Base-by-base conservation (phyloP, 2,888 invertebrate genomes). In the Leptogaster cylindrica region DNA sequence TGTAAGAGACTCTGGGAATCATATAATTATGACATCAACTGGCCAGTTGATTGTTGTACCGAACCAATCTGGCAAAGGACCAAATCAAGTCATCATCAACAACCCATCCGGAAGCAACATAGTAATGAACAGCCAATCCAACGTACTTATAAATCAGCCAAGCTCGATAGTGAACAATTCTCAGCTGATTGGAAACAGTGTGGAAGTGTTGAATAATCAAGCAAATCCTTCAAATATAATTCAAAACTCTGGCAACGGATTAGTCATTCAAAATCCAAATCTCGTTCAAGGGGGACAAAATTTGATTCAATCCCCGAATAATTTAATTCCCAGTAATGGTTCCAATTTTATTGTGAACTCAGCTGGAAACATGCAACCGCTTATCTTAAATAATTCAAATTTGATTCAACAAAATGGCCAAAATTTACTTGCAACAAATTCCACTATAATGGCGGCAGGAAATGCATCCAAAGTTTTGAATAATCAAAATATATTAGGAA, bases 1-100 rank as follows among this genome's bases (percentile, higher is more conserved):
- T 64, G 70, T 77, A 5, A 74, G 75, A 3, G 72, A 73, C 48
- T 71, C 71, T 46, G 75, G 75, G 25, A 77, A 75, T 39, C 81
- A 81, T 68, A 74, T 81, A 44, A 79, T 81, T 25, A 81, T 81
- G 81, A 81, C 81, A 14, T 80, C 81, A 1, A 77, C 78, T 2
- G 81, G 81, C 2, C 81, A 81, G 68, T 72, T 81, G 27, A 76
- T 81, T 65, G 79, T 81, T 16, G 78, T 81, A 74, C 81, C 80
- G 20, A 71, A 67, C 23, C 67, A 70, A 33, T 67, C 72, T 3
- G 33, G 61, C 36, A 71, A 67, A 14, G 39, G 55, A 18, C 28
- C 69, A 6, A 71, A 68, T 7, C 77, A 77, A 72, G 75, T 71
- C 73, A 73, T 73, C 36, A 74, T 71, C 28, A 71, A 66, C 31